Conservation (phyloP, 2,113 vertebrate genomes). For the Miniopterus natalensis region DNA sequence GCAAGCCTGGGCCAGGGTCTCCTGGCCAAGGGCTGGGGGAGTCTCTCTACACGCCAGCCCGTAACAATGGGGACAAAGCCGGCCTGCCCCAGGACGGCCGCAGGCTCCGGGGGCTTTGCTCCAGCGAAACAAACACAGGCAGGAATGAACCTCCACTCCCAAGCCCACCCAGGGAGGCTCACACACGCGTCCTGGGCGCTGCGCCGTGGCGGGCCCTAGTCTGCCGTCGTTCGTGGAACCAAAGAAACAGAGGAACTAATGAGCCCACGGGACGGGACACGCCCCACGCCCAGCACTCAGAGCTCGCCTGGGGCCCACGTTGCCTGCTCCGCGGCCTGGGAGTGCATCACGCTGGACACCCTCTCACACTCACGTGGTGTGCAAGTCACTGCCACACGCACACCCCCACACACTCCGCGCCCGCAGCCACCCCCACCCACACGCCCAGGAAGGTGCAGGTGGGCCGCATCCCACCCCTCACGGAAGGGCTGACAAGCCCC, state of each 20-base stretch:
- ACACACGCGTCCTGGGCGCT: not conserved
- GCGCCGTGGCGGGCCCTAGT: not conserved
- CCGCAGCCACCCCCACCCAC: too few species aligned
- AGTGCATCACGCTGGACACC: not conserved
- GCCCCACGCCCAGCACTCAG: not conserved
- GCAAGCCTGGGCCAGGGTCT: not conserved
- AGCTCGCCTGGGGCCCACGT: not conserved
- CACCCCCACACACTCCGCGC: not conserved
- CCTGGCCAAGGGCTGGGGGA: not conserved
- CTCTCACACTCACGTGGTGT: not conserved
- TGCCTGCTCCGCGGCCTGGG: not conserved
- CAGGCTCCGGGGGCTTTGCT: not conserved
- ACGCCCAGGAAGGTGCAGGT: not conserved
- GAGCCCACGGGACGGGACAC: too few species aligned
- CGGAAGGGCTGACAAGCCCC: fast-evolving
- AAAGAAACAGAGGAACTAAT: not conserved
- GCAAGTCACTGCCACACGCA: not conserved
- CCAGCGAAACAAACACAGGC: not conserved
- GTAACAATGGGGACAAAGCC: fast-evolving
- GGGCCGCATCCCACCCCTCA: fast-evolving
- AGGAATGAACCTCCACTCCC: not conserved
- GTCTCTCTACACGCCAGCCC: not conserved
- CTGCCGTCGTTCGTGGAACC: not conserved
- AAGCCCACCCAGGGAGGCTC: not conserved
- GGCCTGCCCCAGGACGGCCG: not conserved